Evolutionary conservation across 2,888 invertebrate genomes (phyloP).

Genomic region (Acronicta alni): DNA sequence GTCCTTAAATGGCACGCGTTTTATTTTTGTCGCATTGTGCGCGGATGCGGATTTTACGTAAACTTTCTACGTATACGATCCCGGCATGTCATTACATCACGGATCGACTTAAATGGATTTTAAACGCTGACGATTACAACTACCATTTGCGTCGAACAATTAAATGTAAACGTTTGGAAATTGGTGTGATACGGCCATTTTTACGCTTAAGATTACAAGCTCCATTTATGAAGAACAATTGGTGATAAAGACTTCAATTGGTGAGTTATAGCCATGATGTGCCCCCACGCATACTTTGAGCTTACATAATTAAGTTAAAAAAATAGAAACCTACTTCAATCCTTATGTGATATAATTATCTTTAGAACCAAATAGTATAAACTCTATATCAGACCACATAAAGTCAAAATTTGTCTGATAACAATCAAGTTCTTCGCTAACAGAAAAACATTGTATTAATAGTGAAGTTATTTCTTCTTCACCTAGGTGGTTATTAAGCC

Average conservation of each 20-base stretch:
- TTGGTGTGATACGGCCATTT: constrained; percentile 53
- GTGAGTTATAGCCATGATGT: constrained; percentile 23
- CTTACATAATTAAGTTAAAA: not conserved
- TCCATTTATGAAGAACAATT: constrained; percentile 53
- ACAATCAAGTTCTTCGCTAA: no score
- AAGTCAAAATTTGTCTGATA: no score
- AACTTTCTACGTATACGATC: constrained; percentile 71
- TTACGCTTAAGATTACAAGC: constrained; percentile 44
- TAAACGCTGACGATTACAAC: constrained; percentile 51
- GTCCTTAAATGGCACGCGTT: constrained; percentile 75
- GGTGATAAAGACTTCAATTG: constrained; percentile 36
- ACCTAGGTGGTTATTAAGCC: no score
- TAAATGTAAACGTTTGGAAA: constrained; percentile 48
- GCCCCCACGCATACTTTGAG: constrained; percentile 16
- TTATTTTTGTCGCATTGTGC: constrained; percentile 80
- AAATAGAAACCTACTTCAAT: no score
- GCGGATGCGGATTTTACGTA: constrained; percentile 67
- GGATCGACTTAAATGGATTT: constrained; percentile 53
- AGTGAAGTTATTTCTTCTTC: no score
- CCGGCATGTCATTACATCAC: constrained; percentile 57
- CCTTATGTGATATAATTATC: no score
- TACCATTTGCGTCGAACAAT: constrained; percentile 55
- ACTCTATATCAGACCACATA: no score
- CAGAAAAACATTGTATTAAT: no score
- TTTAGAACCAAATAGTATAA: no score